A percentile compares a stretch with the other conserved stretches of the same genome.
phyloP scores from a whole-genome alignment of 1,140 invertebrate species.

The Chironomus tepperi region DNA sequence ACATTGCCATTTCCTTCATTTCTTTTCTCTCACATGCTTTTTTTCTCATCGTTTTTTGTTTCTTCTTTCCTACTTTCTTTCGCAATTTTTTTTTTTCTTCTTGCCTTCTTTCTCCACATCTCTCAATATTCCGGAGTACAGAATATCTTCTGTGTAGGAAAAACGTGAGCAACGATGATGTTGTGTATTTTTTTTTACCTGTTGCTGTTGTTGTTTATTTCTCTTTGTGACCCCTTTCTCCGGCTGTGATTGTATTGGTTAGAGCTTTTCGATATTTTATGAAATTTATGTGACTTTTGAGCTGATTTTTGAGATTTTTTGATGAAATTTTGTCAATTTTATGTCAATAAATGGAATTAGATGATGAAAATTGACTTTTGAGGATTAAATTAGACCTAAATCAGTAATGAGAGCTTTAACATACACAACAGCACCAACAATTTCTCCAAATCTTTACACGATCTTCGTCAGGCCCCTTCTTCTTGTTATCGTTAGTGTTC shows the following conservation, averaged over 20 bases:
- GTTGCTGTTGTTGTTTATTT: neutral
- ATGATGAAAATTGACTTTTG: neutral
- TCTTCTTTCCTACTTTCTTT: conserved; percentile 13
- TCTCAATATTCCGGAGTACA: neutral
- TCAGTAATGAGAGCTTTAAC: neutral
- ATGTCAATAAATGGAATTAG: too few relatives aligned
- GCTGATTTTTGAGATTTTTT: neutral
- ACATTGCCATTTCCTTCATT: neutral
- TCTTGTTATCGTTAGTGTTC: neutral
- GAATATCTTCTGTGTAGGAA: neutral
- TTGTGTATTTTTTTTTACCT: conserved; percentile 5
- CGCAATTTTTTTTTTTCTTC: neutral
- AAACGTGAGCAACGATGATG: conserved; percentile 9
- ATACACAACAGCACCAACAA: neutral
- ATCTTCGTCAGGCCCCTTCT: neutral
- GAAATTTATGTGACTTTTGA: conserved; percentile 3
- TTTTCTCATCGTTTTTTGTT: neutral
- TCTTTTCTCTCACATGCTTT: neutral
- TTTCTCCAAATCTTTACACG: neutral
- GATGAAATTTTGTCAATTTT: too few relatives aligned
- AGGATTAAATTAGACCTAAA: neutral
- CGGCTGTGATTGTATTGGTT: neutral
- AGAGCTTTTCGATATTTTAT: conserved; percentile 18
- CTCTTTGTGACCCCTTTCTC: conserved; percentile 21
- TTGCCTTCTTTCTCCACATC: neutral